Evolutionary conservation across 2,797 vertebrate genomes (phyloP), one percentile per base, ranked within the genome.

Genomic region (Syngnathus acus): DNA sequence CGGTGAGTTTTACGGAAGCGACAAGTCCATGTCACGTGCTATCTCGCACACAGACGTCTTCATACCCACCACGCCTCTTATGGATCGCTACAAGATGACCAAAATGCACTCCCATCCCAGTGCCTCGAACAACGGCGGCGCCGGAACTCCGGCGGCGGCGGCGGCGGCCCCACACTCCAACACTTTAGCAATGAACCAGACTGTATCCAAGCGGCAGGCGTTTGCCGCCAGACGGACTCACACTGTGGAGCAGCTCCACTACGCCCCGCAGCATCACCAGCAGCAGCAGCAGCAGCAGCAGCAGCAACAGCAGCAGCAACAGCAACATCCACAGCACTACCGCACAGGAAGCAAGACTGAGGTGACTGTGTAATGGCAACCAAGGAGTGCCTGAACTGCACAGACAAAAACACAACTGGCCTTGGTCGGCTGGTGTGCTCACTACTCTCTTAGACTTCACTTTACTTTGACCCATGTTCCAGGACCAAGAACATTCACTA

Each of bases 101-200:
- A 99, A 99, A 94, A 95, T 99, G 95, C 96, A 98, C 92, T 95
- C 96, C 82, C 96, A 98, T 94, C 95, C 96, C 85, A 98, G 95
- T 94, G 93, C 95, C 93, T 95, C 95, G 66, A 97, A 92, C 92
- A 96, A 95, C 86, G 92, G 91, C 2, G 65, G 54, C 4, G 67
- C 74, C 0, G 72, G 61, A 39, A 69, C 68, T 42, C 64, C 48
- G 32, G 32, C 58, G 9, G 82, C 48, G 47, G 65, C 50, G 8
- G 82, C 48, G 62, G 57, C 71, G 16, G 19, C 57, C 0, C 72
- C 60, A 40, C 89, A 87, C 74, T 94, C 96, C 84, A 97, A 95
- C 88, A 96, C 95, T 69, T 90, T 97, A 89, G 88, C 91, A 83
- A 90, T 94, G 90, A 98, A 91, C 92, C 96, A 96, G 80, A 97